Conservation (phyloP, 2,888 invertebrate genomes). For the Machimus atricapillus region DNA sequence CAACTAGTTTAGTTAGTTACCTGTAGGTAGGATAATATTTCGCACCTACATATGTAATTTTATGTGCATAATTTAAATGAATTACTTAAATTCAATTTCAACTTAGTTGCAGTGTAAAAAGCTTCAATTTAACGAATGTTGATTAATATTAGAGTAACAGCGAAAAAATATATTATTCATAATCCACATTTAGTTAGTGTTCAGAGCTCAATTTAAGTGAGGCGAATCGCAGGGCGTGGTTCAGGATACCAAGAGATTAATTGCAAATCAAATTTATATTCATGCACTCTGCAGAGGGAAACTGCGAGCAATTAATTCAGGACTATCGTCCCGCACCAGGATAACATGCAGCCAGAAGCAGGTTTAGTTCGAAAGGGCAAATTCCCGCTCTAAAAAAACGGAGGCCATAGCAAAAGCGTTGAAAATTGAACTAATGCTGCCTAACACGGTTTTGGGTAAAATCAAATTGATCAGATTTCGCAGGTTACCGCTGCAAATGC, state of each 20-base stretch:
- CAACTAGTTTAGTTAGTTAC: neutral
- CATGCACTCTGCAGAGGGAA: neutral
- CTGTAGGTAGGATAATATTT: no score
- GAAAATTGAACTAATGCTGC: neutral
- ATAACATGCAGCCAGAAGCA: neutral
- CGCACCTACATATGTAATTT: no score
- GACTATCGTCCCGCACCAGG: neutral
- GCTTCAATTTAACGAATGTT: neutral
- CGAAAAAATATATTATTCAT: neutral
- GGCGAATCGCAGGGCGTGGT: neutral
- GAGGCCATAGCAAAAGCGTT: neutral
- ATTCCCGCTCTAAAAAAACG: neutral
- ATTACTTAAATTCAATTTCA: neutral
- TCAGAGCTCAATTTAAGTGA: neutral
- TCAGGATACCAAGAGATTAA: neutral
- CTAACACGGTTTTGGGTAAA: neutral
- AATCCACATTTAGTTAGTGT: neutral
- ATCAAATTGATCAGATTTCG: conserved; percentile 21
- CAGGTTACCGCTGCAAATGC: conserved; percentile 6
- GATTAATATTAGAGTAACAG: neutral
- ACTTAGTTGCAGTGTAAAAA: neutral
- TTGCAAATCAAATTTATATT: neutral
- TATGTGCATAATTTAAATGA: no score
- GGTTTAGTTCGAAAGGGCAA: neutral
- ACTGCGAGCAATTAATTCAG: neutral